A percentile compares a stretch with the other conserved stretches of the same genome.
These are phyloP conservation scores for Megaceryle alcyon DNA, from an alignment of 2,797 vertebrate genomes.

Conservation along the genomic window DNA sequence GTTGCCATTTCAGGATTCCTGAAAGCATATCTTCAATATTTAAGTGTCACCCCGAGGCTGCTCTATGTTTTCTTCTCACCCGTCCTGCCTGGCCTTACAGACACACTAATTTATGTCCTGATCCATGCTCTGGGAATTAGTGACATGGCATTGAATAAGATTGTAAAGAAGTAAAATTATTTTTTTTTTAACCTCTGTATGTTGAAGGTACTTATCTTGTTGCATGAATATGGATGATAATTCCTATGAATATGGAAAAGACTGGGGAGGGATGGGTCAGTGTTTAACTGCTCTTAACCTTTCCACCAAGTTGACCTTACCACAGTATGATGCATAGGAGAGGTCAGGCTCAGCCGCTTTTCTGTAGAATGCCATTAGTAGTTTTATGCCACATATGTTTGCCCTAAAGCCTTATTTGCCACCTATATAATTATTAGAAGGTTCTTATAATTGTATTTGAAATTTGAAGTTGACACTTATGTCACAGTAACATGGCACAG, in stretches of 20 bases:
- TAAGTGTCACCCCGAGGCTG: not conserved
- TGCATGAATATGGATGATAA: conserved; percentile 80
- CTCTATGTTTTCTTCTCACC: not conserved
- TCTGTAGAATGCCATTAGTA: conserved; percentile 74
- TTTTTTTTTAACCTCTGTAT: conserved; percentile 21
- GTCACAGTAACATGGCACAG: conserved; percentile 66
- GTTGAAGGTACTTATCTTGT: conserved; percentile 67
- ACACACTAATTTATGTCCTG: conserved; percentile 47
- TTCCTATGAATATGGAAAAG: conserved; percentile 76
- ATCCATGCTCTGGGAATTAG: conserved; percentile 56
- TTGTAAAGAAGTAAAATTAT: conserved; percentile 25
- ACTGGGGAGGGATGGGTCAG: conserved; percentile 56
- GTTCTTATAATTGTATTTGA: conserved; percentile 81
- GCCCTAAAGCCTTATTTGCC: conserved; percentile 76
- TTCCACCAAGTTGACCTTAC: conserved; percentile 56
- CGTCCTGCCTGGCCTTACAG: not conserved
- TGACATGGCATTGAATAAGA: conserved; percentile 47
- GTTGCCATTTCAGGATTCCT: not conserved
- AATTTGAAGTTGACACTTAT: conserved; percentile 74
- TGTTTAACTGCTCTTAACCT: conserved; percentile 76
- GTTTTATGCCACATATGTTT: conserved; percentile 71
- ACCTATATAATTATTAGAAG: conserved; percentile 81
- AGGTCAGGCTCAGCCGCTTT: conserved; percentile 64
- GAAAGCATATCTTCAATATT: not conserved
- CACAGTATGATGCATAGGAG: conserved; percentile 44